These are phyloP conservation scores for Conops quadrifasciatus DNA, from an alignment of 2,888 invertebrate species.

Conservation along the genomic window DNA sequence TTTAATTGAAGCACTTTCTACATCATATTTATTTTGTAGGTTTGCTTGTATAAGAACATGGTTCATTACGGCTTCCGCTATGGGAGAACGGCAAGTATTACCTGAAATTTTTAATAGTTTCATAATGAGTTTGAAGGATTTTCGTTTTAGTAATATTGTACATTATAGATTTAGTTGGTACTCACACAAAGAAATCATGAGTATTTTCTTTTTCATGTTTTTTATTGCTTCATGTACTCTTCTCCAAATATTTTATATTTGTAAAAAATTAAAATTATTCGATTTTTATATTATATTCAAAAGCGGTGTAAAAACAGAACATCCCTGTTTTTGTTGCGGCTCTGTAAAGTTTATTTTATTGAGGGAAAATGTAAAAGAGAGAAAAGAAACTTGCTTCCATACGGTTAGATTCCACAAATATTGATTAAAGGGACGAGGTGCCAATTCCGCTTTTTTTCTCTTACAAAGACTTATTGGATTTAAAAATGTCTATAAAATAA, in stretches of 20 bases:
- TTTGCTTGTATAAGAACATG: conserved; percentile 74
- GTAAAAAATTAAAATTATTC: too few species aligned
- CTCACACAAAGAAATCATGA: conserved; percentile 58
- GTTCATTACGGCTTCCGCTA: conserved; percentile 90
- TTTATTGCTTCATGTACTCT: not conserved
- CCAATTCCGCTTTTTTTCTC: too few species aligned
- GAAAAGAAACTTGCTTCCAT: too few species aligned
- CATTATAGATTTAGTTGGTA: conserved; percentile 15
- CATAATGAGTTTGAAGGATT: not conserved
- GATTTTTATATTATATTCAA: too few species aligned
- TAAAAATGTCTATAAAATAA: too few species aligned
- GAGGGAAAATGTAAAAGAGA: too few species aligned
- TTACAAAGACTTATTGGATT: too few species aligned
- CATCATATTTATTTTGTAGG: conserved; percentile 75
- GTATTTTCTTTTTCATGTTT: conserved; percentile 46
- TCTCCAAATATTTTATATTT: not conserved
- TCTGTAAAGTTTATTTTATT: too few species aligned
- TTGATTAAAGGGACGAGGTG: too few species aligned
- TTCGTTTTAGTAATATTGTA: conserved; percentile 17
- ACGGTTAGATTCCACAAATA: too few species aligned
- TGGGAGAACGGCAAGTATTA: conserved; percentile 93
- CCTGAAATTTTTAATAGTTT: conserved; percentile 67
- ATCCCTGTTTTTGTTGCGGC: not conserved
- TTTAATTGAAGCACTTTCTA: conserved; percentile 89
- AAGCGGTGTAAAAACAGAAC: not conserved